Percentiles rank a stretch among this genome's conserved stretches.
These are phyloP conservation scores for Acromyrmex echinatior DNA, from an alignment of 1,140 invertebrate species.

Conservation along the genomic window DNA sequence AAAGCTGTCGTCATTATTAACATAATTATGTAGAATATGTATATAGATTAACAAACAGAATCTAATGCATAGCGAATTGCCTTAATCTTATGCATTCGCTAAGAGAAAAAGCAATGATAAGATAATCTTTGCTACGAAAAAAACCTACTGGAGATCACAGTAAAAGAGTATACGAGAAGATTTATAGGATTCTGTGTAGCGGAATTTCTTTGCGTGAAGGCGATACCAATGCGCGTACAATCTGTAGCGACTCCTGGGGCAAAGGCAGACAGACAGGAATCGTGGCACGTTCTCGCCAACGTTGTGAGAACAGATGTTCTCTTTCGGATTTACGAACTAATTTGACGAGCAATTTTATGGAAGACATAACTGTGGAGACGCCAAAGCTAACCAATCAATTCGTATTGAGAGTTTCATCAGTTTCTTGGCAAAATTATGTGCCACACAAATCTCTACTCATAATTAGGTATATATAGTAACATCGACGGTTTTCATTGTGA, in stretches of 20 bases:
- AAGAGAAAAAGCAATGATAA: not conserved
- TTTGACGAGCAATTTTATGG: slow-evolving; percentile 21
- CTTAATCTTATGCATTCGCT: not conserved
- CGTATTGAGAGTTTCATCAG: slow-evolving; percentile 2
- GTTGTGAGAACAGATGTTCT: slow-evolving; percentile 37
- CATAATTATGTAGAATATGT: not conserved
- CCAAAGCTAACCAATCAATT: slow-evolving; percentile 3
- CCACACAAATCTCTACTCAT: not conserved
- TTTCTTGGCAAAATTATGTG: slow-evolving; percentile 3
- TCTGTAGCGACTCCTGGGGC: slow-evolving; percentile 31
- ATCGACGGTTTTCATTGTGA: not conserved
- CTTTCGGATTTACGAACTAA: slow-evolving; percentile 39
- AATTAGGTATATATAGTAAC: not conserved
- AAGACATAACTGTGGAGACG: slow-evolving; percentile 2
- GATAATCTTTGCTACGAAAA: not conserved
- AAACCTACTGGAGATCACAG: not conserved
- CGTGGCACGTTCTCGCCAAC: slow-evolving; percentile 14
- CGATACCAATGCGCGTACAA: not conserved
- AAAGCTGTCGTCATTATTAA: not conserved
- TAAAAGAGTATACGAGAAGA: not conserved
- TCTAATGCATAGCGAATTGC: not conserved
- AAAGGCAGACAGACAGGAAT: slow-evolving; percentile 27
- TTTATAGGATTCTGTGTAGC: slow-evolving; percentile 23
- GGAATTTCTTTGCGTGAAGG: slow-evolving; percentile 12
- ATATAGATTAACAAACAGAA: not conserved